Base-by-base conservation (phyloP, 1,140 invertebrate species). In the Orchesella cincta region DNA sequence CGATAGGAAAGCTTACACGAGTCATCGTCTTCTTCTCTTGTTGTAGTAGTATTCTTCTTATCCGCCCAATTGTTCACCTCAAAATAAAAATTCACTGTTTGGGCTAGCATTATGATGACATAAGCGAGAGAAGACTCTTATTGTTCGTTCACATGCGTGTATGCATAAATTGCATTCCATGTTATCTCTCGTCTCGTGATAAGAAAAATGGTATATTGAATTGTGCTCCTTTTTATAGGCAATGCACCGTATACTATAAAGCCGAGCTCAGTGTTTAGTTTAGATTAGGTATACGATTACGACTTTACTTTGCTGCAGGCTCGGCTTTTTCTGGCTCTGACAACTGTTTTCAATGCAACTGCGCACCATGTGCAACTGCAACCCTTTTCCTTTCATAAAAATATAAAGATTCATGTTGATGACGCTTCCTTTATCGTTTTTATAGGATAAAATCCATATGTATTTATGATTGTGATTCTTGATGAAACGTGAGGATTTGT, bases 341-440 rank as follows among this genome's bases (percentile, higher is more conserved):
- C n/a, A n/a, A n/a, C n/a, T 12, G 39, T 46, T 46, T 46, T 46
- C 39, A 46, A 46, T 46, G 8, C 5, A 46, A 46, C 5, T 46
- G 39, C 39, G 5, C 39, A 18, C 18, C 39, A 18, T 46, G 39
- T 46, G 39, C 39, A 46, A 18, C 39, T 18, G 54, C 54, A 57
- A 57, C 54, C 54, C 54, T 57, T 57, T 57, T 57, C 54, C 54
- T 57, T 57, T 57, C 54, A 57, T 18, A 57, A 57, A 57, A 57
- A 57, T 12, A 57, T 57, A 8, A 57, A 57, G n/a, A 57, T 18
- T n/a, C n/a, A 57, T 57, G 54, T 23, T 46, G 8, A 20, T 20
- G 39, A 8, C 8, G 54, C n/a, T 57, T 57, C n/a, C 39, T 8
- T 5, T 46, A 46, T 46, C 39, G 5, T 8, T 46, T 46, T 46